Conservation (phyloP, 2,113 vertebrate genomes). For the Burhinus bistriatus region DNA sequence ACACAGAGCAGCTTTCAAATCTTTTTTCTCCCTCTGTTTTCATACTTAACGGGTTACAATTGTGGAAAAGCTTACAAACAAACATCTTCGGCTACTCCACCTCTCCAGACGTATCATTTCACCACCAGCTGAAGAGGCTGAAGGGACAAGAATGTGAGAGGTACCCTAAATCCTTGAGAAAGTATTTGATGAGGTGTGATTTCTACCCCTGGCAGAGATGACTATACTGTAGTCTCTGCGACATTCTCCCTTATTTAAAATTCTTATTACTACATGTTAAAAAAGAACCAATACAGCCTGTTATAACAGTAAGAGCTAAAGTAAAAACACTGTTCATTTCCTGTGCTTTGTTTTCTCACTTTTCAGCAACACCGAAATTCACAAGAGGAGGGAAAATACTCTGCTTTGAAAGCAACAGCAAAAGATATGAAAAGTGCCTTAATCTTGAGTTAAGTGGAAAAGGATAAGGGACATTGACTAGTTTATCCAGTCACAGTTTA, state of each 20-base stretch:
- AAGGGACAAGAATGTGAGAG: not conserved
- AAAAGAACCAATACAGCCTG: not conserved
- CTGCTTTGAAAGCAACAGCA: not conserved
- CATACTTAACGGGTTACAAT: not conserved
- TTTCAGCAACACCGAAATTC: not conserved
- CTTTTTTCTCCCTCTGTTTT: not conserved
- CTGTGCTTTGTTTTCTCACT: not conserved
- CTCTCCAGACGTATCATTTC: not conserved
- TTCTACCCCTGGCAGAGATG: not conserved
- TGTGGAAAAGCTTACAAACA: not conserved
- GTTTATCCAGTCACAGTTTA: not conserved
- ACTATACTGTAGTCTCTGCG: not conserved
- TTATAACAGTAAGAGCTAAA: not conserved
- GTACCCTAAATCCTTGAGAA: not conserved
- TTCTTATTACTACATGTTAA: not conserved
- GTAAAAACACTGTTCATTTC: not conserved
- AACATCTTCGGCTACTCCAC: not conserved
- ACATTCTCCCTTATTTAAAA: not conserved
- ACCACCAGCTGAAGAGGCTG: not conserved
- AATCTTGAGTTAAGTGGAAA: not conserved
- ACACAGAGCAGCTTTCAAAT: not conserved
- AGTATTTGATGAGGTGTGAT: not conserved
- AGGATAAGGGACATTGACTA: not conserved
- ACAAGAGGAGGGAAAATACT: not conserved
- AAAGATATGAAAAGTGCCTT: not conserved